Evolutionary conservation across 37 sponge, comb jelly and placozoan genomes (phyloP), one percentile per base, ranked within the genome.

Genomic region (Halisarca cf. caerulea): DNA sequence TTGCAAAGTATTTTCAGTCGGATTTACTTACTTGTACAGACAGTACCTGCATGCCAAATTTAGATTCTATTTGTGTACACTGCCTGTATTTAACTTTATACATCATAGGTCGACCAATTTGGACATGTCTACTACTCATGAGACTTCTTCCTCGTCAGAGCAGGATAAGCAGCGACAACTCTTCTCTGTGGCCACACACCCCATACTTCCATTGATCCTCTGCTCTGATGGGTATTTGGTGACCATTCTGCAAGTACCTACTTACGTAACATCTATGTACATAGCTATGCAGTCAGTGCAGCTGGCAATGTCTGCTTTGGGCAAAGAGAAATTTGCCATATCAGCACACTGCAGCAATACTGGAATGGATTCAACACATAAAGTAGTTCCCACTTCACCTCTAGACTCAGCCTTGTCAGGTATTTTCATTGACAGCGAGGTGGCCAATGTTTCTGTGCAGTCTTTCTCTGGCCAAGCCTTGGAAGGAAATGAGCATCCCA

Each of bases 151-250:
- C 37, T 79, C 83, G 37, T 92, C 90, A 9, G 92, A 86, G 53
- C 43, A 59, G 17, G 92, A 92, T 57, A 59, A 55, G 6, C 70
- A 86, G 34, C 79, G 87, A 0, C 92, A 92, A 72, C 53, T 80
- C 25, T 92, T 92, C 84, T 92, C 92, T 14, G 83, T 92, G 40
- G 40, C 92, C 53, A 61, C 80, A 7, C 92, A 92, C 71, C 92
- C 92, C 25, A 47, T 15, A 64, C 81, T 80, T 8, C 91, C 92
- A 8, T 18, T 86, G 6, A 38, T 88, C 25, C 79, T 89, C 80
- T 86, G 87, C 57, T 92, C 92, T 41, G 92, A 92, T 83, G 92
- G 92, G 40, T 92, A 92, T 74, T 75, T 55, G 39, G 38, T 88
- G 41, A 89, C 84, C 20, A 69, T 88, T 27, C 71, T 89, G 25